phyloP scores from a whole-genome alignment of 2,797 vertebrate genomes.

The Pelodytes ibericus region DNA sequence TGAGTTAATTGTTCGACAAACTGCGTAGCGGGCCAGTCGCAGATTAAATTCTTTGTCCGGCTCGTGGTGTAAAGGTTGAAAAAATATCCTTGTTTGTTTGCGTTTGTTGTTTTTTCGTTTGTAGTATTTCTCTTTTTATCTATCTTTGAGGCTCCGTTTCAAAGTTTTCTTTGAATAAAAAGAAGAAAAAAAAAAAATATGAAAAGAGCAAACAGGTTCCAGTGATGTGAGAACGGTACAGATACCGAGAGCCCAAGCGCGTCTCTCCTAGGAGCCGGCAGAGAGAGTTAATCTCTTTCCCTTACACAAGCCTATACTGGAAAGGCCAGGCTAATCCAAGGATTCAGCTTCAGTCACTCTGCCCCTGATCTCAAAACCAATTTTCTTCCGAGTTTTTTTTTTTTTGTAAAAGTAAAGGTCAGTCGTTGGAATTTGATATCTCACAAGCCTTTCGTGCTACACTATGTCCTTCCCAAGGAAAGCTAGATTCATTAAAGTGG shows the following conservation, averaged over 20 bases:
- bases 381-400: constrained; percentile 71
- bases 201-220: background rate
- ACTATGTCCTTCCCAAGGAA: constrained; percentile 62
- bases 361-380: constrained; percentile 72
- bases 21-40: too few relatives aligned
- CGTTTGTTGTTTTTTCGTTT: too few relatives aligned
- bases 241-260: background rate
- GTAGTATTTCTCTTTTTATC: too few relatives aligned
- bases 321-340: constrained; percentile 59
- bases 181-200: background rate
- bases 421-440: constrained; percentile 66
- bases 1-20: too few relatives aligned
- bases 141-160: too few relatives aligned
- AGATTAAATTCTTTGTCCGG: too few relatives aligned
- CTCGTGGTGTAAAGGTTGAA: too few relatives aligned
- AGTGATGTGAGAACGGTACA: background rate
- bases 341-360: constrained; percentile 65
- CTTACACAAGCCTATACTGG: constrained; percentile 21
- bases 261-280: background rate
- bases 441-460: constrained; percentile 64
- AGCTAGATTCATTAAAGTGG: constrained; percentile 67
- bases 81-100: too few relatives aligned
- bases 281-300: constrained; percentile 34
- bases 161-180: background rate
- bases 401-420: constrained; percentile 71